Evolutionary conservation across 2,113 vertebrate species (phyloP), one percentile per base, ranked within the genome.

Genomic region (Ochotona curzoniae): DNA sequence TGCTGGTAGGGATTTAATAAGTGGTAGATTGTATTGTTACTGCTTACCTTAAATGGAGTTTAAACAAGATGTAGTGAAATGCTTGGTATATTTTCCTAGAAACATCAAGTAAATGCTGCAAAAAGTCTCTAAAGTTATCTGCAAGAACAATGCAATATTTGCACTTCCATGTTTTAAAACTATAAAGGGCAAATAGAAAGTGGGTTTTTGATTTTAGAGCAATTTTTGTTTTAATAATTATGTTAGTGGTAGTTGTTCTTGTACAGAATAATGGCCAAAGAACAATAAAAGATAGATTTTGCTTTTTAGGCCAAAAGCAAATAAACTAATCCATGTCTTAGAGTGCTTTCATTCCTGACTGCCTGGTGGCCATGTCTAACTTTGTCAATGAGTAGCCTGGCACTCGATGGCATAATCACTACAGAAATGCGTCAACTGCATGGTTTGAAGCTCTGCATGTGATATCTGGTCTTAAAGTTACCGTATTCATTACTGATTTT

Each of bases 321-420:
- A 28, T 1, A 30, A 13, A 32, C 21, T 60, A 61, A 86, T 13
- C 38, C n/a, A 1, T 61, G 12, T 89, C 87, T 83, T 90, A 86
- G 79, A 93, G 51, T 86, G 44, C 51, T 91, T 87, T 35, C 92
- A 38, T 81, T 90, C 57, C 49, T 83, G 51, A 44, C 12, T 81
- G 64, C 28, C n/a, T 85, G 75, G 14, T 17, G 20, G 57, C 75
- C 47, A 88, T 81, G 1, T 75, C 51, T 57, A 74, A 93, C 57
- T 10, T 80, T 71, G 32, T 26, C 67, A 21, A 12, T 23, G 18
- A 87, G 20, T 66, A 70, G 44, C 20, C 2, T 26, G 51, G 38
- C n/a, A 79, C 15, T 83, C 21, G 70, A 64, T 66, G 81, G 20
- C 51, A 35, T 54, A 23, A n/a, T 51, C 17, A 5, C 32, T 17